A percentile compares a stretch with the other conserved stretches of the same genome.
Conservation (phyloP, 2,113 vertebrate genomes). For the Dendrocopos noguchii region DNA sequence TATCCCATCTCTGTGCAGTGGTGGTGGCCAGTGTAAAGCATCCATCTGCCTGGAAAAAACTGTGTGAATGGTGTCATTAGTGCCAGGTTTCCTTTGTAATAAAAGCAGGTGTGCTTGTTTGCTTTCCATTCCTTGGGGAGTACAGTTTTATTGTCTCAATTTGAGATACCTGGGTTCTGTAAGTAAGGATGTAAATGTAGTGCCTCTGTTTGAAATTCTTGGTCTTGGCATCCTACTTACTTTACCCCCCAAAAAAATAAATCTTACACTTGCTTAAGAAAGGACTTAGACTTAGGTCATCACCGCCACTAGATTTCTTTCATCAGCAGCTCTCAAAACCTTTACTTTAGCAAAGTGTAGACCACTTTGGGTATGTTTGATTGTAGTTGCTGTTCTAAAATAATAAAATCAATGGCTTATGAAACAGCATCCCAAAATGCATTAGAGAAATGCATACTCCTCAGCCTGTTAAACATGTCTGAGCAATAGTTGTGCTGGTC, state of each 20-base stretch:
- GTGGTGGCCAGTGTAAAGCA: neutral
- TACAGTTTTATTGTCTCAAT: neutral
- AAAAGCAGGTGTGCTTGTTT: neutral
- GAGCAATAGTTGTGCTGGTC: neutral
- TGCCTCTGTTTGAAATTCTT: neutral
- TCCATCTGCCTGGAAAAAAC: neutral
- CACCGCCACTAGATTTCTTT: neutral
- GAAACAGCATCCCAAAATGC: slow-evolving; percentile 14
- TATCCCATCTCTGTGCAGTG: neutral
- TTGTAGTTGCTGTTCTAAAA: neutral
- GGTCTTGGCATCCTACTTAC: neutral
- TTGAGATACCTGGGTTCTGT: neutral
- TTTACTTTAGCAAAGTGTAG: neutral
- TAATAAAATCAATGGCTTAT: slow-evolving; percentile 29
- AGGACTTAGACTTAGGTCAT: neutral
- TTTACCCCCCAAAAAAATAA: neutral
- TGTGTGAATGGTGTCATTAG: neutral
- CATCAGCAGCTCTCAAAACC: neutral
- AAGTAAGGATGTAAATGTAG: neutral
- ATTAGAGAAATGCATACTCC: neutral
- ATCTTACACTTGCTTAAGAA: neutral
- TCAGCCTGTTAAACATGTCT: neutral
- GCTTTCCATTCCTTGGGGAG: neutral
- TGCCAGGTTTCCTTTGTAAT: neutral
- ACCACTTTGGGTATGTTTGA: neutral